phyloP scores from a whole-genome alignment of 2,113 vertebrate species.

The Dasyurus viverrinus region DNA sequence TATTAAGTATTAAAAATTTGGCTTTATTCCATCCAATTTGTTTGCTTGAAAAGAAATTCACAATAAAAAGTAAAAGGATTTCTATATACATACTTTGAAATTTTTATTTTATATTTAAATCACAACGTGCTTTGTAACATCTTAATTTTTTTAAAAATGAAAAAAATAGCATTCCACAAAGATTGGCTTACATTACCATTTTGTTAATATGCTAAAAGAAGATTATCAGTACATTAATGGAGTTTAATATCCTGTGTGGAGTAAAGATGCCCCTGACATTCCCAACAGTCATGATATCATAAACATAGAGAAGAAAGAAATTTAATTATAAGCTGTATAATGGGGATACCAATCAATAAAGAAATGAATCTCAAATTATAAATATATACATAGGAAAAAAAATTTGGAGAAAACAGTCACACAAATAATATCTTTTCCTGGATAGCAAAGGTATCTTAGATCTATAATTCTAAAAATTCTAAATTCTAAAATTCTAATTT shows the following conservation, averaged over 20 bases:
- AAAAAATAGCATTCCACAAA: slow-evolving; percentile 4
- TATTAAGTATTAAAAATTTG: neutral
- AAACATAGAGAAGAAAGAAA: neutral
- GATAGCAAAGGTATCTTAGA: neutral
- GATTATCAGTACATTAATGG: neutral
- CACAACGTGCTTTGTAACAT: neutral
- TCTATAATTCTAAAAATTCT: neutral
- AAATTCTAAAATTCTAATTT: too few species aligned
- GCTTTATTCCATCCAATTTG: slow-evolving; percentile 2
- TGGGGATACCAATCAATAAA: neutral
- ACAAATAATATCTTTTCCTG: neutral
- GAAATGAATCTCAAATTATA: neutral
- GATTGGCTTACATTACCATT: slow-evolving; percentile 20
- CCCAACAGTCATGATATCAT: slow-evolving; percentile 7
- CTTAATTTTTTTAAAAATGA: slow-evolving; percentile 15
- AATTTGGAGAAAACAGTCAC: neutral
- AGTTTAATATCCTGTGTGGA: slow-evolving; percentile 8
- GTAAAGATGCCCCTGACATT: neutral
- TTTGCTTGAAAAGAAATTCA: slow-evolving; percentile 1
- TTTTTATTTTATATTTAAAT: slow-evolving; percentile 17
- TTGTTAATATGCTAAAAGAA: slow-evolving; percentile 2
- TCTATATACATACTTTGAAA: slow-evolving; percentile 12
- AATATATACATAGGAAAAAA: neutral
- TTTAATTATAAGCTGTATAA: neutral
- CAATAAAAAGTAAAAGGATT: slow-evolving; percentile 45